Percentiles rank a stretch among this genome's conserved stretches.
Conservation (phyloP, 2,888 invertebrate species). For the Eristalis arbustorum region DNA sequence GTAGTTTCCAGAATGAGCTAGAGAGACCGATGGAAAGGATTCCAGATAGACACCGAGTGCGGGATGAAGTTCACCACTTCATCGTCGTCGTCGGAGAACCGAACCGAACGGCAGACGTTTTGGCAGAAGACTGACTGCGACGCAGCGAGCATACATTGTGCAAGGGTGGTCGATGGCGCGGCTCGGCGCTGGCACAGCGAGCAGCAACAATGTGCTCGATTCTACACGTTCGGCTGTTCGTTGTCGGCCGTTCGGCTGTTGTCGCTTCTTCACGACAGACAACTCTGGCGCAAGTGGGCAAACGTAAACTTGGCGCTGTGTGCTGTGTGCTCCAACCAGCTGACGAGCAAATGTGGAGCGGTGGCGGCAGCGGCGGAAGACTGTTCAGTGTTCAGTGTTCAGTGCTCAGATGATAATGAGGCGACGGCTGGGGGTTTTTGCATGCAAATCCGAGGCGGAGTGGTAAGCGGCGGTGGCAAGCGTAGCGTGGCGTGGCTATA, state of each 20-base stretch:
- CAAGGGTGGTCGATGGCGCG: slow-evolving; percentile 37
- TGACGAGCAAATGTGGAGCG: slow-evolving; percentile 13
- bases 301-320: slow-evolving; percentile 22
- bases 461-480: slow-evolving; percentile 17
- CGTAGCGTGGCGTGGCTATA: slow-evolving; percentile 18
- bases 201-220: slow-evolving; percentile 36
- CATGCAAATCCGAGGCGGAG: slow-evolving; percentile 18
- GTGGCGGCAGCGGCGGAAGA: neutral
- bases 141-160: slow-evolving; percentile 40
- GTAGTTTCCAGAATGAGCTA: neutral
- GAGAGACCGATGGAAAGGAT: slow-evolving; percentile 26
- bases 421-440: slow-evolving; percentile 23
- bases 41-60: neutral
- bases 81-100: slow-evolving; percentile 46
- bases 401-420: slow-evolving; percentile 15
- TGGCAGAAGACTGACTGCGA: slow-evolving; percentile 60
- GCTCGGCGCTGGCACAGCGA: slow-evolving; percentile 12
- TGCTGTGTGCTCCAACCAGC: slow-evolving; percentile 20
- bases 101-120: slow-evolving; percentile 65
- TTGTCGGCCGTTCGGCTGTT: slow-evolving; percentile 21
- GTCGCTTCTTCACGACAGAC: slow-evolving; percentile 44
- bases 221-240: slow-evolving; percentile 19
- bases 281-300: slow-evolving; percentile 9
- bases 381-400: neutral
- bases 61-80: slow-evolving; percentile 45